A percentile compares a stretch with the other conserved stretches of the same genome.
These are phyloP conservation scores for Heliothis peltigera DNA, from an alignment of 2,888 invertebrate species.

Conservation along the genomic window DNA sequence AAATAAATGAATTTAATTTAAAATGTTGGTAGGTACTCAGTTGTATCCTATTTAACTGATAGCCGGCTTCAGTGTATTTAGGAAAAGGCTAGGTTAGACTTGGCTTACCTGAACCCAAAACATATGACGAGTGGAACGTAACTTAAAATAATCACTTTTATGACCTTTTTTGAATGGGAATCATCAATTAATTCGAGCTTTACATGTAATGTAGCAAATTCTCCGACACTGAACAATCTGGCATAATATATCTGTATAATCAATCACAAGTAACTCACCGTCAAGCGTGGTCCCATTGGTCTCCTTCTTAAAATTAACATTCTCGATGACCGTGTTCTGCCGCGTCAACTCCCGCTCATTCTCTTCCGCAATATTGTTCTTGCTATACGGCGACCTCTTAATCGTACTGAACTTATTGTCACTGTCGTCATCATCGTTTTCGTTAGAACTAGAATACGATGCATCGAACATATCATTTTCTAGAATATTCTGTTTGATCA, in stretches of 20 bases:
- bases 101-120: no score
- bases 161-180: no score
- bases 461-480: conserved; percentile 88
- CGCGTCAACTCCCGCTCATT: conserved; percentile 78
- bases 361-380: conserved; percentile 79
- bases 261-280: conserved; percentile 64
- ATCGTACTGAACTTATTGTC: conserved; percentile 93
- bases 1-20: no score
- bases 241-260: neutral
- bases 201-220: no score
- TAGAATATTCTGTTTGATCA: conserved; percentile 88
- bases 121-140: no score
- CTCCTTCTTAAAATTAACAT: conserved; percentile 85
- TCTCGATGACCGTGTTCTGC: conserved; percentile 88
- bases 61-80: no score
- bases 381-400: conserved; percentile 92
- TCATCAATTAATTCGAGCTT: no score
- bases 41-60: no score
- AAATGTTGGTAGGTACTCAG: no score
- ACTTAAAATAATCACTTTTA: no score
- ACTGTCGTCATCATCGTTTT: conserved; percentile 91
- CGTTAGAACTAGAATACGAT: conserved; percentile 87
- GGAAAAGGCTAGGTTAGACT: no score
- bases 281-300: conserved; percentile 84
- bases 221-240: no score